Percentiles rank a stretch among this genome's conserved stretches.
These are phyloP conservation scores for Gobiocypris rarus DNA, from an alignment of 2,113 vertebrate species.

Conservation along the genomic window DNA sequence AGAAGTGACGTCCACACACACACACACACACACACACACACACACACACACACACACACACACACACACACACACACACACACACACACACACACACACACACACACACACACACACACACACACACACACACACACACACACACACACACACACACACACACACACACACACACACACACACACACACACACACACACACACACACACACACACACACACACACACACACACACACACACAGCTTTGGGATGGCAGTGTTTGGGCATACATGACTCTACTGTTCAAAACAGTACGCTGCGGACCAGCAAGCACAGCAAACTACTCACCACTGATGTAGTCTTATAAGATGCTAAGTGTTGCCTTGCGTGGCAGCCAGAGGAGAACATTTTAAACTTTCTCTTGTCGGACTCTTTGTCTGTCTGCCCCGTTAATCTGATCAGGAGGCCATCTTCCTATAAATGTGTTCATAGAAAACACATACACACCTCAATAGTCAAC, in stretches of 20 bases:
- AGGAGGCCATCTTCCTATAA: slow-evolving; percentile 27
- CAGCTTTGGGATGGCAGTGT: slow-evolving; percentile 52
- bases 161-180: slow-evolving; percentile 19
- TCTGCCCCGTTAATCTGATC: not conserved
- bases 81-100: slow-evolving; percentile 18
- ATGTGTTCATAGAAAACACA: slow-evolving; percentile 33
- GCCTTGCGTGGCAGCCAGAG: slow-evolving; percentile 8
- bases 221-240: slow-evolving; percentile 31
- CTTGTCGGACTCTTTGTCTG: not conserved
- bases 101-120: slow-evolving; percentile 19
- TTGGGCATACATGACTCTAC: slow-evolving; percentile 42
- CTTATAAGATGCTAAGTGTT: slow-evolving; percentile 37
- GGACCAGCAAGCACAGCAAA: slow-evolving; percentile 25
- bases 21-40: not conserved
- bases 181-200: slow-evolving; percentile 8
- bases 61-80: slow-evolving; percentile 8
- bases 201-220: slow-evolving; percentile 18
- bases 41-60: too few relatives aligned
- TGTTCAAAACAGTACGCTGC: slow-evolving; percentile 35
- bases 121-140: slow-evolving; percentile 8
- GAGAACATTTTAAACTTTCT: slow-evolving; percentile 3
- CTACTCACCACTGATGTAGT: slow-evolving; percentile 41
- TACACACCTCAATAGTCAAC: slow-evolving; percentile 42
- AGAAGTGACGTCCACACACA: slow-evolving; percentile 16
- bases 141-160: slow-evolving; percentile 18